phyloP scores from a whole-genome alignment of 2,888 invertebrate species.

The Aleiodes alternator region DNA sequence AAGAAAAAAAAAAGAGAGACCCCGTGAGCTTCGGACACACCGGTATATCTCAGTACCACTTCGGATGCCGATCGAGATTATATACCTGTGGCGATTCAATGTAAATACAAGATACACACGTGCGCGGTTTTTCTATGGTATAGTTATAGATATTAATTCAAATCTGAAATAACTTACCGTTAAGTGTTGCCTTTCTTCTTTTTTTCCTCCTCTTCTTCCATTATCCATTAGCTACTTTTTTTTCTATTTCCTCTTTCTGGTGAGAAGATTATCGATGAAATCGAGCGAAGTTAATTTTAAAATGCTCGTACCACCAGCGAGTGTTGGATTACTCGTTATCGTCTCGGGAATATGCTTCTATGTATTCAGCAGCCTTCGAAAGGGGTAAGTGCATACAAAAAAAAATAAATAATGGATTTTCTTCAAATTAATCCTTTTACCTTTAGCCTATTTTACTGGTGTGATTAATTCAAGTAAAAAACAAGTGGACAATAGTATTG shows the following conservation, averaged over 20 bases:
- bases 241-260: not conserved
- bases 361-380: slow-evolving; percentile 78
- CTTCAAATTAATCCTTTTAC: not conserved
- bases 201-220: not conserved
- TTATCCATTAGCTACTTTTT: not conserved
- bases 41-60: slow-evolving; percentile 9
- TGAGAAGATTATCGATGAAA: slow-evolving; percentile 23
- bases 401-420: not conserved
- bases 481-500: no score
- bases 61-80: slow-evolving; percentile 35
- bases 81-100: slow-evolving; percentile 26
- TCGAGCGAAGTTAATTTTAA: slow-evolving; percentile 47
- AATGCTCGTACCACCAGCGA: slow-evolving; percentile 77
- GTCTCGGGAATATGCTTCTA: slow-evolving; percentile 83
- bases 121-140: slow-evolving; percentile 3
- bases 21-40: slow-evolving; percentile 11
- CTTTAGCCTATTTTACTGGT: not conserved
- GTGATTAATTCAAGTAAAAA: no score
- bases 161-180: slow-evolving; percentile 5
- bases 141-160: not conserved
- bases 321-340: slow-evolving; percentile 81
- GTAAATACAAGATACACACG: slow-evolving; percentile 33
- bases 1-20: slow-evolving; percentile 23
- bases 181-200: not conserved
- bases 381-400: slow-evolving; percentile 76